These are phyloP conservation scores for Psammodynastes pulverulentus DNA, from an alignment of 2,113 vertebrate species.

Conservation along the genomic window DNA sequence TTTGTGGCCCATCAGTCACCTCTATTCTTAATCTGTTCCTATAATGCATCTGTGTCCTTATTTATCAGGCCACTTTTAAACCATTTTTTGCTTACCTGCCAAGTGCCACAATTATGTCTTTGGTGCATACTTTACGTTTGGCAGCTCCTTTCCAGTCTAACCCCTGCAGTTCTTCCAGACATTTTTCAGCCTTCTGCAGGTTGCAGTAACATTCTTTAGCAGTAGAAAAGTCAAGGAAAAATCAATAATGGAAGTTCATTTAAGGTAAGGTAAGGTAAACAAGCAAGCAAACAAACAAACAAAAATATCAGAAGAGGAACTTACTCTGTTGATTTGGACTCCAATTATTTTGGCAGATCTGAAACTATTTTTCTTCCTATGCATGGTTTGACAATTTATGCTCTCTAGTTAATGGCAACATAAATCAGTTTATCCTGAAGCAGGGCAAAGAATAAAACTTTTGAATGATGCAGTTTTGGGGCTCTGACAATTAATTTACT, in stretches of 20 bases:
- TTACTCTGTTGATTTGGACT: not conserved
- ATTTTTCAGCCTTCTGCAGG: slow-evolving; percentile 54
- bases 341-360: not conserved
- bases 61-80: not conserved
- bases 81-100: slow-evolving; percentile 49
- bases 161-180: slow-evolving; percentile 50
- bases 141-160: not conserved
- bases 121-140: slow-evolving; percentile 45
- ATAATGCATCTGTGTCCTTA: not conserved
- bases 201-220: slow-evolving; percentile 50
- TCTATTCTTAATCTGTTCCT: not conserved
- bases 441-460: not conserved
- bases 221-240: slow-evolving; percentile 55
- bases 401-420: not conserved
- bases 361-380: not conserved
- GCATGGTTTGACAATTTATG: not conserved
- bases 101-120: slow-evolving; percentile 53
- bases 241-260: too few species aligned
- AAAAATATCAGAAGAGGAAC: not conserved
- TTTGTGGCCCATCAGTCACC: not conserved
- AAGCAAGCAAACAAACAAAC: not conserved
- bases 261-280: too few species aligned
- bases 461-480: not conserved
- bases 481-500: too few species aligned
- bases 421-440: not conserved